Evolutionary conservation across 2,797 vertebrate species (phyloP).

Genomic region (Onychomys arenicola): DNA sequence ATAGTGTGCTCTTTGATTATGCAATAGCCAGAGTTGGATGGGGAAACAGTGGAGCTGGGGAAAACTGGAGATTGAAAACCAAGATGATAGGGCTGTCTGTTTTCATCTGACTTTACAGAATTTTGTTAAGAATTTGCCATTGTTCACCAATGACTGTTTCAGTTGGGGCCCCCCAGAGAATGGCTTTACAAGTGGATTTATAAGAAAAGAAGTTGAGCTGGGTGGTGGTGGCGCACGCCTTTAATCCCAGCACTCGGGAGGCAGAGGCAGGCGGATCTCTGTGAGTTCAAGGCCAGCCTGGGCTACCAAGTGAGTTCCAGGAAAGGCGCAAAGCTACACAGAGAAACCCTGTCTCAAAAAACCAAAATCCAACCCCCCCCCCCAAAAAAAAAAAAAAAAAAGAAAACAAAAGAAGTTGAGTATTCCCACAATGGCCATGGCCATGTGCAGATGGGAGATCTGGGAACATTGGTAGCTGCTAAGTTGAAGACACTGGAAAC

Average conservation of each 20-base stretch:
- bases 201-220: background rate
- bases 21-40: background rate
- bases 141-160: background rate
- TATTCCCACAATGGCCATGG: no score
- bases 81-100: background rate
- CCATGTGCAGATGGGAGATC: background rate
- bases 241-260: no score
- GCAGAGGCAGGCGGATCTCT: no score
- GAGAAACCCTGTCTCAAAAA: no score
- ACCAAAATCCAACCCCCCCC: no score
- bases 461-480: background rate
- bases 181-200: background rate
- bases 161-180: background rate
- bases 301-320: no score
- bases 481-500: background rate
- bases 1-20: background rate
- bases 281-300: no score
- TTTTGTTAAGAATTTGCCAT: background rate
- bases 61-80: background rate
- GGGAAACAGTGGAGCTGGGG: background rate
- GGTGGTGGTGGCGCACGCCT: no score
- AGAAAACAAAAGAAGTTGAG: background rate
- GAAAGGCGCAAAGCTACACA: no score
- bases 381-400: no score
- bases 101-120: background rate